These are phyloP conservation scores for Laothoe populi DNA, from an alignment of 2,888 invertebrate genomes.

Conservation along the genomic window DNA sequence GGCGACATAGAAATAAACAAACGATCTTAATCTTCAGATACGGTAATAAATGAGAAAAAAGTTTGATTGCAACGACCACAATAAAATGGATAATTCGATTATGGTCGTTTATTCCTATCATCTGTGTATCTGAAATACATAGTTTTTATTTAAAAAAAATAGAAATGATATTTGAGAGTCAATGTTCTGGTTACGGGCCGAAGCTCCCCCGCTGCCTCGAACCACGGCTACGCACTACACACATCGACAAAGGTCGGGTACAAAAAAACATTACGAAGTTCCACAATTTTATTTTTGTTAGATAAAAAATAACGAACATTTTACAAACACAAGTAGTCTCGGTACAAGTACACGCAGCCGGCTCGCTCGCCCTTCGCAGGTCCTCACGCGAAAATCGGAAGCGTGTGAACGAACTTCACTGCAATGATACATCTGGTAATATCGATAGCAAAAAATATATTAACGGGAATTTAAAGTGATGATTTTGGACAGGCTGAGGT, in stretches of 20 bases:
- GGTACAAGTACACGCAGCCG: conserved; percentile 32
- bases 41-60: not conserved
- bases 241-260: conserved; percentile 22
- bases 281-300: conserved; percentile 43
- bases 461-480: too few relatives aligned
- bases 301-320: conserved; percentile 42
- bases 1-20: not conserved
- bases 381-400: not conserved
- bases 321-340: conserved; percentile 40
- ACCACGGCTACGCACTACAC: conserved; percentile 30
- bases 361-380: not conserved
- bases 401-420: conserved; percentile 7
- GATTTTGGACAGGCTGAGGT: not conserved
- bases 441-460: not conserved
- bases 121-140: too few relatives aligned
- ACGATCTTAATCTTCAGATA: too few relatives aligned
- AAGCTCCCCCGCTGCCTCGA: conserved; percentile 1
- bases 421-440: not conserved
- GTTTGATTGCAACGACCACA: not conserved
- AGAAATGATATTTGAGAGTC: not conserved
- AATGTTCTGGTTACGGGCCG: not conserved
- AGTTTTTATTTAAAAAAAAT: too few relatives aligned
- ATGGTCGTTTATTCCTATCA: too few relatives aligned
- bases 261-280: conserved; percentile 43
- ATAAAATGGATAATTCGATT: not conserved